These are phyloP conservation scores for Sweltsa coloradensis DNA, from an alignment of 1,140 invertebrate genomes.

Conservation along the genomic window DNA sequence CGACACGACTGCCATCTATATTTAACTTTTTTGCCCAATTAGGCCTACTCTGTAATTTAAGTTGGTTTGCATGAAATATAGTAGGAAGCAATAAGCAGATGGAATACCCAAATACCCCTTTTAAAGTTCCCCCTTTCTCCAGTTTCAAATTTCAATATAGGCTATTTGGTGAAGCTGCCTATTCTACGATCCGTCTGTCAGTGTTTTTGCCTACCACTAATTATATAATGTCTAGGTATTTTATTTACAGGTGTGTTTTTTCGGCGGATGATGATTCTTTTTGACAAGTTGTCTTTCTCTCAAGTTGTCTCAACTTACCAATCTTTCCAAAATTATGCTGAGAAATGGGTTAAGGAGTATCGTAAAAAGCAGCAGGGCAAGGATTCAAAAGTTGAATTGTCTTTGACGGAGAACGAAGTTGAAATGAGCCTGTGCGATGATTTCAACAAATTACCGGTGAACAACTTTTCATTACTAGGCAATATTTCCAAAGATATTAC, in stretches of 20 bases:
- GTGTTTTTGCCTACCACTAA: too few species aligned
- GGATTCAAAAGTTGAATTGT: background rate
- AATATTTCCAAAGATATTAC: background rate
- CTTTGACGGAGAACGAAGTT: constrained; percentile 7
- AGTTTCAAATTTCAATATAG: too few species aligned
- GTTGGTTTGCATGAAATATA: too few species aligned
- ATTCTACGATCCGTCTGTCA: too few species aligned
- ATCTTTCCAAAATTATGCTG: constrained; percentile 48
- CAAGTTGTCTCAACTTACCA: constrained; percentile 58
- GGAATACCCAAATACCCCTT: too few species aligned
- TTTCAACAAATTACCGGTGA: background rate
- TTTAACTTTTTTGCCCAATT: too few species aligned
- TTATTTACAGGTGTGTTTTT: constrained; percentile 58
- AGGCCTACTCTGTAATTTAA: too few species aligned
- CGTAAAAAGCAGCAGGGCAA: constrained; percentile 1
- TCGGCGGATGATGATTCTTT: constrained; percentile 60
- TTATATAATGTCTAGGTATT: too few species aligned
- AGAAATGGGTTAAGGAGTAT: constrained; percentile 29
- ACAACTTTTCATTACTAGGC: background rate
- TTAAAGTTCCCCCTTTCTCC: too few species aligned
- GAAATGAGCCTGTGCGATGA: constrained; percentile 11
- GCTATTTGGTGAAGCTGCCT: too few species aligned
- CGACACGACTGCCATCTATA: too few species aligned
- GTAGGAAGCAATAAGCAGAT: too few species aligned
- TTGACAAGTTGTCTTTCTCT: constrained; percentile 71